Evolutionary conservation across 2,888 invertebrate species (phyloP).

Genomic region (Xanthorhoe designata): DNA sequence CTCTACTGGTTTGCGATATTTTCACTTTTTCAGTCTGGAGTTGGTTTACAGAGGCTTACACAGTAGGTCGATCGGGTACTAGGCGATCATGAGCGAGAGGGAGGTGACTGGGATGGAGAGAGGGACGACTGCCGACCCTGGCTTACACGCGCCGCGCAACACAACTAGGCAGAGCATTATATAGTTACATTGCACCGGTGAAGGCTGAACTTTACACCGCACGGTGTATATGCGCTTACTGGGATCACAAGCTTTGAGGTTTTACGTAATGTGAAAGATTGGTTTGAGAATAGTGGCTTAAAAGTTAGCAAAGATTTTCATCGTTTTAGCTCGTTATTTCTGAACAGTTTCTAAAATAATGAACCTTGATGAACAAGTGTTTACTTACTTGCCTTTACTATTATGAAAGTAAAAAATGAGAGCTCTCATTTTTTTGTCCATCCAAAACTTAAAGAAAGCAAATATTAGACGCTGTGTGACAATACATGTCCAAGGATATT

Average conservation of each 20-base stretch:
- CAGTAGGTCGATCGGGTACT: conserved; percentile 62
- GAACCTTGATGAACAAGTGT: too few species aligned
- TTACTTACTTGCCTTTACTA: too few species aligned
- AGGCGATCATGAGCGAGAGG: conserved; percentile 62
- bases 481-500: too few species aligned
- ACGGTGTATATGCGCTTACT: conserved; percentile 52
- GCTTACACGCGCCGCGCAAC: conserved; percentile 68
- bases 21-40: conserved; percentile 35
- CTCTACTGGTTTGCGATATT: conserved; percentile 32
- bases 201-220: conserved; percentile 75
- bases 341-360: too few species aligned
- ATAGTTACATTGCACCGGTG: conserved; percentile 74
- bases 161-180: conserved; percentile 53
- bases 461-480: too few species aligned
- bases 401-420: too few species aligned
- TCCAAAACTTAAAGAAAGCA: too few species aligned
- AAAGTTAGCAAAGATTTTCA: neutral
- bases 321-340: neutral
- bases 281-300: conserved; percentile 57
- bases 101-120: conserved; percentile 43
- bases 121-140: conserved; percentile 55
- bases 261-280: conserved; percentile 76
- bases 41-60: conserved; percentile 55
- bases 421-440: too few species aligned
- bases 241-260: conserved; percentile 72